Evolutionary conservation across 2,797 vertebrate species (phyloP).

Genomic region (Enteromius anoplus): DNA sequence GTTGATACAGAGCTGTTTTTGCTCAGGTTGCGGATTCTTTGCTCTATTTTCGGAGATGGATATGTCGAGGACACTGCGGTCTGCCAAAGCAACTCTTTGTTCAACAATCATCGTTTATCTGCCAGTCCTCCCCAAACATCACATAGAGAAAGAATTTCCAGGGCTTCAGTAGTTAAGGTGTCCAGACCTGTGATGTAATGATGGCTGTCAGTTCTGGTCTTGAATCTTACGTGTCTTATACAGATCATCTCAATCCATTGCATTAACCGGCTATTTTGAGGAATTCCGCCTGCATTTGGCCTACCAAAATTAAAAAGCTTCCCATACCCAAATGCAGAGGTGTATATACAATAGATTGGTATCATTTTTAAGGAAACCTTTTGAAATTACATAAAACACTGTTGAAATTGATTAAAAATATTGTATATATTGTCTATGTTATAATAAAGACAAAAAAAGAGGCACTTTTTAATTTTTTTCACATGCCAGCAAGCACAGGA

Average conservation of each 20-base stretch:
- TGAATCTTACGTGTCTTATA: neutral
- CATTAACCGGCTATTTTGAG: neutral
- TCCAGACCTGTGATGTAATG: neutral
- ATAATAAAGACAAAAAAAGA: too few species aligned
- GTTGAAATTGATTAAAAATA: too few species aligned
- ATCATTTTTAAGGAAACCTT: too few species aligned
- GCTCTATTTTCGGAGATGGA: constrained; percentile 19
- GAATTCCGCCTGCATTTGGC: too few species aligned
- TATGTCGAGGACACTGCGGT: neutral
- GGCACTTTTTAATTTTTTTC: too few species aligned
- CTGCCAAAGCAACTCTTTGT: neutral
- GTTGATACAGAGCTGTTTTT: neutral
- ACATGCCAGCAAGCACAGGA: too few species aligned
- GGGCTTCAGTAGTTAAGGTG: neutral
- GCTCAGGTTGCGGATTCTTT: neutral
- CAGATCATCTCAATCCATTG: neutral
- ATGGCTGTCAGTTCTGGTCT: neutral
- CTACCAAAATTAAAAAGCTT: too few species aligned
- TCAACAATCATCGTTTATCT: neutral
- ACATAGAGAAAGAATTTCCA: neutral
- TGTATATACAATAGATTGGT: too few species aligned
- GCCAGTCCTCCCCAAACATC: neutral
- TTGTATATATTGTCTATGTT: too few species aligned
- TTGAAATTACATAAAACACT: too few species aligned
- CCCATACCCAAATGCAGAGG: too few species aligned